Evolutionary conservation across 1,140 invertebrate genomes (phyloP), one percentile per base, ranked within the genome.

Genomic region (Drosophila pallidifrons): DNA sequence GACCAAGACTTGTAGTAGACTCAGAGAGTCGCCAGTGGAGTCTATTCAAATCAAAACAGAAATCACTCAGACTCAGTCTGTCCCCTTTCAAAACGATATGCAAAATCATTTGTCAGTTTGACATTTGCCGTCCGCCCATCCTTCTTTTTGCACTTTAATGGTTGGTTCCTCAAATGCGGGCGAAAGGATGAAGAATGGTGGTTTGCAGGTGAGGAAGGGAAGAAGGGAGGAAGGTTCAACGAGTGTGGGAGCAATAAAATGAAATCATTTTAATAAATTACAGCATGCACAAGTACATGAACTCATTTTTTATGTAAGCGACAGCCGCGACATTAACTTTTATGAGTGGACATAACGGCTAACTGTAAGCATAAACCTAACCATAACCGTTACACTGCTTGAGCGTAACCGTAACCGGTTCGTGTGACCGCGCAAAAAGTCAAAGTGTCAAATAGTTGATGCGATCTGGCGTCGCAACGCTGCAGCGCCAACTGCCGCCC

Each of bases 241-340:
- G 28, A 13, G 78, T 51, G 71, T 73, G 68, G 60, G 49, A 25
- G 60, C 49, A 43, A 47, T 32, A 55, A 74, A 55, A 30, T 47
- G 45, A 73, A 86, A 82, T 71, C 60, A 77, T 75, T 83, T 83
- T 83, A 79, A 88, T 80, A 75, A 75, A 80, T 83, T 80, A 86
- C 82, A 72, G 55, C 75, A 87, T 69, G 28, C 15, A 46, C 7
- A 3, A 2, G 52, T 46, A 71, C 73, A 78, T 67, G 83, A 88
- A 78, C 83, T 87, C 72, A 83, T 88, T 83, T 80, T 88, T 89
- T 88, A 89, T 88, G 77, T 81, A 88, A 89, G 73, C 76, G 60
- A 38, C 59, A 74, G 64, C 60, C 71, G 65, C 47, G 61, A 51
- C 85, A 73, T 83, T 80, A 75, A 69, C 38, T 71, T 82, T 85